Percentiles rank a stretch among this genome's conserved stretches.
These are phyloP conservation scores for Varecia variegata DNA, from an alignment of 2,797 vertebrate genomes.

Conservation along the genomic window DNA sequence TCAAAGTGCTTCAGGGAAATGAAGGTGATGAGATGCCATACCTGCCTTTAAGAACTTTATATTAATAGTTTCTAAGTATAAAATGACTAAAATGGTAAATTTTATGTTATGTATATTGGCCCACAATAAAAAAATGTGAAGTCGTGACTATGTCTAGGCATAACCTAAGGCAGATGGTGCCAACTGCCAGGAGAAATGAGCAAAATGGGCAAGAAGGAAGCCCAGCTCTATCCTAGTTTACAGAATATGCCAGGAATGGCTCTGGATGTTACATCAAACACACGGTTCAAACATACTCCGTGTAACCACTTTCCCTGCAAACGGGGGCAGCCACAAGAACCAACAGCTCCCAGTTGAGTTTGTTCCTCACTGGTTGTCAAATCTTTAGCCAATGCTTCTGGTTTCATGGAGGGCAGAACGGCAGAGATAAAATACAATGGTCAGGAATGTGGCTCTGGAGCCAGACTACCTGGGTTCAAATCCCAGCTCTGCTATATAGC, in stretches of 20 bases:
- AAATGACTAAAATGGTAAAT: not conserved
- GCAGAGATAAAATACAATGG: not conserved
- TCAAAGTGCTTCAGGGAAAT: not conserved
- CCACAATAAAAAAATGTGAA: not conserved
- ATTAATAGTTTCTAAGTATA: not conserved
- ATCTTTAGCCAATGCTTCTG: not conserved
- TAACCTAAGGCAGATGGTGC: not conserved
- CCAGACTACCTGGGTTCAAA: not conserved
- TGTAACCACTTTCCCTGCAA: not conserved
- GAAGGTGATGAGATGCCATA: not conserved
- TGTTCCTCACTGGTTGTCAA: not conserved
- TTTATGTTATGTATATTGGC: not conserved
- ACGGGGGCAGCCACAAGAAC: not conserved
- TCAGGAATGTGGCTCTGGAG: not conserved
- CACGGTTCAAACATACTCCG: not conserved
- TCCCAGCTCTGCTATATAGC: not conserved
- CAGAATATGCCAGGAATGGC: not conserved
- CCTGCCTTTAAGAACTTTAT: not conserved
- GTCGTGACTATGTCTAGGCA: not conserved
- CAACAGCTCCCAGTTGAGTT: not conserved
- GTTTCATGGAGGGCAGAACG: not conserved
- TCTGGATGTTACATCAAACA: not conserved
- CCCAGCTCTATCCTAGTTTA: not conserved
- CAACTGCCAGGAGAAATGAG: not conserved
- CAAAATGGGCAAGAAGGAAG: not conserved